These are phyloP conservation scores for Bimastos eiseni DNA, from an alignment of 2,888 invertebrate genomes.

Conservation along the genomic window DNA sequence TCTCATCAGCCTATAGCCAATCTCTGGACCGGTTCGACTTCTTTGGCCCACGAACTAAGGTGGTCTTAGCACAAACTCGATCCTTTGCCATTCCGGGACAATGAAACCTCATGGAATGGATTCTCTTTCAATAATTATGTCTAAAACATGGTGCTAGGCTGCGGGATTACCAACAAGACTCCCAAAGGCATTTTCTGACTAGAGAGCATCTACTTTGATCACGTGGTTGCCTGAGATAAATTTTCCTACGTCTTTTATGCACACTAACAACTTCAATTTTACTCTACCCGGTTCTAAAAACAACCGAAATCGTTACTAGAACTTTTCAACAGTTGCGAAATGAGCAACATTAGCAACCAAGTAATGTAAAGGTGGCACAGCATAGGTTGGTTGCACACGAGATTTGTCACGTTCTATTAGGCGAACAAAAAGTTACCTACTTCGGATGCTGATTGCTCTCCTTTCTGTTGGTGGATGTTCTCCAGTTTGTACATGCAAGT, in stretches of 20 bases:
- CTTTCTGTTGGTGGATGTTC: not conserved
- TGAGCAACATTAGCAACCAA: not conserved
- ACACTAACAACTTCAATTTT: not conserved
- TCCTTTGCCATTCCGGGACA: too few relatives aligned
- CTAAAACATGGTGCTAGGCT: too few relatives aligned
- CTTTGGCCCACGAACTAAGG: too few relatives aligned
- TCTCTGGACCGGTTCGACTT: too few relatives aligned
- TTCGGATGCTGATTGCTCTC: not conserved
- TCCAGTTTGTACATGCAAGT: conserved; percentile 27
- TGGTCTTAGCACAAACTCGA: too few relatives aligned
- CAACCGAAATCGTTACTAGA: not conserved
- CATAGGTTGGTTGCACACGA: not conserved
- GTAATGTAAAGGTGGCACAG: not conserved
- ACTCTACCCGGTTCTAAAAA: not conserved
- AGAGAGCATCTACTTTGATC: not conserved
- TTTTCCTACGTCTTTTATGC: not conserved
- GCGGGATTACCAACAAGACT: too few relatives aligned
- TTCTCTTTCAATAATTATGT: too few relatives aligned
- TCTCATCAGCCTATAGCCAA: too few relatives aligned
- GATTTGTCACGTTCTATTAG: not conserved
- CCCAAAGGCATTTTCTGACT: not conserved
- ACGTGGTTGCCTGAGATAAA: not conserved
- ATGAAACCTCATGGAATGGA: too few relatives aligned
- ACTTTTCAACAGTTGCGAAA: not conserved
- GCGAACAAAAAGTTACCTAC: not conserved